These are phyloP conservation scores for Merops nubicus DNA, from an alignment of 2,113 vertebrate genomes.

Conservation along the genomic window DNA sequence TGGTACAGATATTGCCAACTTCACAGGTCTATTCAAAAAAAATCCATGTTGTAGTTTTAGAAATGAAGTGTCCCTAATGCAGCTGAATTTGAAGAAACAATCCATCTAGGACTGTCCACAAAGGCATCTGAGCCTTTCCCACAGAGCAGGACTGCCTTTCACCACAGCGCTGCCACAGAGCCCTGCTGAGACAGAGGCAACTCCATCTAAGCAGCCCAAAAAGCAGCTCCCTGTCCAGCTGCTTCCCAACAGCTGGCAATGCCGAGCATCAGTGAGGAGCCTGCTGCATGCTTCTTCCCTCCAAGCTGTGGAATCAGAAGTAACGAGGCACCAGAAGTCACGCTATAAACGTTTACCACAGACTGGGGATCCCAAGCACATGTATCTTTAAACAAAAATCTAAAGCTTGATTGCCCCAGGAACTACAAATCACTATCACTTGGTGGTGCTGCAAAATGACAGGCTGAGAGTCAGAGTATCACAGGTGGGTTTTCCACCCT, in stretches of 20 bases:
- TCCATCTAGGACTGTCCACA: accelerated
- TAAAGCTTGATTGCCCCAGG: neutral
- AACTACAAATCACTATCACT: neutral
- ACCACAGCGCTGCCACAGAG: neutral
- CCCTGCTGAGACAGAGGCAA: neutral
- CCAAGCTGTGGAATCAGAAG: neutral
- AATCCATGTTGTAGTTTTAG: neutral
- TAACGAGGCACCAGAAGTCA: neutral
- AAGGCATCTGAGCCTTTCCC: neutral
- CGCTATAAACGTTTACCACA: too few species aligned
- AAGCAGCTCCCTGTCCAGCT: neutral
- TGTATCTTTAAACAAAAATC: neutral
- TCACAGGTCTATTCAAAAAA: neutral
- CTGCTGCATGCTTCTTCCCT: neutral
- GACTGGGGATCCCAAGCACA: neutral
- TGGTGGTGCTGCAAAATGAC: neutral
- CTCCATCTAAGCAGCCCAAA: neutral
- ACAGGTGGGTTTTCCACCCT: too few species aligned
- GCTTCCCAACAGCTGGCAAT: neutral
- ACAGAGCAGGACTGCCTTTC: neutral
- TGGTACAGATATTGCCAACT: neutral
- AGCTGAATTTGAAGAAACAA: neutral
- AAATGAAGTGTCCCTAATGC: neutral
- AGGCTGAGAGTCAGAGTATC: neutral
- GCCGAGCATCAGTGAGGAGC: neutral